A percentile compares a stretch with the other conserved stretches of the same genome.
These are phyloP conservation scores for Hemithea aestivaria DNA, from an alignment of 2,888 invertebrate species.

Conservation along the genomic window DNA sequence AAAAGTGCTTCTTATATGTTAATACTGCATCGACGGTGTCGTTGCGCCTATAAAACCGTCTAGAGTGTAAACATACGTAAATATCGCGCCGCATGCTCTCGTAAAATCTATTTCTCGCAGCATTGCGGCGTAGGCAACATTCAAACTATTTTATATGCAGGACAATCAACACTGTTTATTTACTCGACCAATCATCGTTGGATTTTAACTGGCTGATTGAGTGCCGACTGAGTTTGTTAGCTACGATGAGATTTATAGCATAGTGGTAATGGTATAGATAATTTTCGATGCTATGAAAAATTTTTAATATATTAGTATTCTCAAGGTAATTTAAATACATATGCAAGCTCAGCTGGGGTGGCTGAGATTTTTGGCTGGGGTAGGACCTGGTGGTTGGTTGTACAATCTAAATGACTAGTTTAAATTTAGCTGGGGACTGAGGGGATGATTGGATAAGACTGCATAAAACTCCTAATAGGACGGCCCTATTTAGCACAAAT, in stretches of 20 bases:
- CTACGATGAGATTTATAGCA: neutral
- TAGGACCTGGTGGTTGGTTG: too few species aligned
- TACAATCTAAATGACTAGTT: too few species aligned
- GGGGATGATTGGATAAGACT: too few species aligned
- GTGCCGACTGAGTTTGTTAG: conserved; percentile 8
- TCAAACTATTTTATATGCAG: conserved; percentile 49
- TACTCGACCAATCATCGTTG: conserved; percentile 24
- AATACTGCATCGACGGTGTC: conserved; percentile 64
- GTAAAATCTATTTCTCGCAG: conserved; percentile 75
- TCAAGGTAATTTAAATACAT: too few species aligned
- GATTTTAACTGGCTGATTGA: conserved; percentile 20
- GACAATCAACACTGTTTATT: conserved; percentile 46
- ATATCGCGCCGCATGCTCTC: conserved; percentile 71
- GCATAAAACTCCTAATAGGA: too few species aligned
- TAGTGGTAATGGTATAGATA: neutral
- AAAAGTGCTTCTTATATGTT: conserved; percentile 54
- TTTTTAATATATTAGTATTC: too few species aligned
- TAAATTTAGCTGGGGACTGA: too few species aligned
- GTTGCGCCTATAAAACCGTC: conserved; percentile 76
- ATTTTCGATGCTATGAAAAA: neutral
- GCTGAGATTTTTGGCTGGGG: too few species aligned
- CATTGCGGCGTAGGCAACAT: conserved; percentile 55
- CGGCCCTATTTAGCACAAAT: too few species aligned
- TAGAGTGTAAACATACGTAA: conserved; percentile 75
- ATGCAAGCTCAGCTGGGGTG: too few species aligned